Evolutionary conservation across 1,140 invertebrate species (phyloP).

Genomic region (Amyelois transitella): DNA sequence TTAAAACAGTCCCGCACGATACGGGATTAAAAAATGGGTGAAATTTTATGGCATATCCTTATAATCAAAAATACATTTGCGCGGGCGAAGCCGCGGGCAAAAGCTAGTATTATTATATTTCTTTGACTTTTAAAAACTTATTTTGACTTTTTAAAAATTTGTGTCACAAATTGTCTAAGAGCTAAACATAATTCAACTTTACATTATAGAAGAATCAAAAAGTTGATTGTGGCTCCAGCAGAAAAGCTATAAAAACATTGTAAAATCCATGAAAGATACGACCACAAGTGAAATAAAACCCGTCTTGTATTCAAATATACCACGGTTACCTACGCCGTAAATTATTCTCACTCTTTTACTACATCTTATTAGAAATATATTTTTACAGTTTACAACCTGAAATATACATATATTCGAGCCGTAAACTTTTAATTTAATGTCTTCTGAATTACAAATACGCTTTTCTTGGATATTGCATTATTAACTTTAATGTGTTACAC

Average conservation of each 20-base stretch:
- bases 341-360: conserved; percentile 52
- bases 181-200: neutral
- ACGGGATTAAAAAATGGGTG: no score
- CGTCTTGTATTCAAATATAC: conserved; percentile 6
- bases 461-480: neutral
- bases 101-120: no score
- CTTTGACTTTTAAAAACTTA: no score
- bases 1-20: no score
- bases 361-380: conserved; percentile 14
- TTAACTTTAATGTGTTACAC: neutral
- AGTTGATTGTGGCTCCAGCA: neutral
- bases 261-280: neutral
- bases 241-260: neutral
- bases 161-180: neutral
- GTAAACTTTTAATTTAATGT: conserved; percentile 39
- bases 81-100: no score
- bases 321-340: conserved; percentile 46
- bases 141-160: no score
- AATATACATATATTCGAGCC: conserved; percentile 30
- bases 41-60: no score
- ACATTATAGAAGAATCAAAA: neutral
- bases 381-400: neutral
- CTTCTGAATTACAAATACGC: conserved; percentile 1
- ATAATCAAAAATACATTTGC: no score
- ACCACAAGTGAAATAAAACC: neutral